These are phyloP conservation scores for Laupala kohalensis DNA, from an alignment of 1,140 invertebrate genomes.

Conservation along the genomic window DNA sequence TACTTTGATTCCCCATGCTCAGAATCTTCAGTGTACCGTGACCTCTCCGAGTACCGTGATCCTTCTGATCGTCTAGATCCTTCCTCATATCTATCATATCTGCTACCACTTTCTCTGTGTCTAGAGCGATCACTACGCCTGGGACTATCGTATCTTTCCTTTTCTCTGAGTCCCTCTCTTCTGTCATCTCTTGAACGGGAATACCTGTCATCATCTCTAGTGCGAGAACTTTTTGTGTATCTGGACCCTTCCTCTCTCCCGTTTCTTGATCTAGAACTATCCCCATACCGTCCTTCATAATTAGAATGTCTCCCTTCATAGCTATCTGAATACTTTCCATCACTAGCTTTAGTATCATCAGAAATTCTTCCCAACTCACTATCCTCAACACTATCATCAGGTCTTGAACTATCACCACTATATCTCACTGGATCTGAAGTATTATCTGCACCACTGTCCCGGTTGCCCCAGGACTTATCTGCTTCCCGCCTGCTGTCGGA, in stretches of 20 bases:
- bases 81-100: not conserved
- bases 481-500: not conserved
- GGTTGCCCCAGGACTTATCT: conserved; percentile 5
- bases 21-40: not conserved
- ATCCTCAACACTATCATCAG: not conserved
- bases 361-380: not conserved
- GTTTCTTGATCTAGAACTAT: conserved; percentile 4
- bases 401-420: not conserved
- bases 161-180: not conserved
- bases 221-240: not conserved
- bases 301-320: not conserved
- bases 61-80: conserved; percentile 1
- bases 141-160: not conserved
- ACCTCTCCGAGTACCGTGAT: not conserved
- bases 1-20: not conserved
- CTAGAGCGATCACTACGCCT: not conserved
- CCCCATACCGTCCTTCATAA: conserved; percentile 1
- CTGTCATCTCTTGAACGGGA: not conserved
- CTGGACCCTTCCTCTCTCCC: not conserved
- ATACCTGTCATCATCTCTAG: conserved; percentile 6
- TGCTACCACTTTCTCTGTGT: no score
- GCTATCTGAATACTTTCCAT: not conserved
- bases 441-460: not conserved
- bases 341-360: not conserved
- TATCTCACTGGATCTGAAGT: not conserved